Base-by-base conservation (phyloP, 2,113 vertebrate genomes). In the Calyptomena viridis region DNA sequence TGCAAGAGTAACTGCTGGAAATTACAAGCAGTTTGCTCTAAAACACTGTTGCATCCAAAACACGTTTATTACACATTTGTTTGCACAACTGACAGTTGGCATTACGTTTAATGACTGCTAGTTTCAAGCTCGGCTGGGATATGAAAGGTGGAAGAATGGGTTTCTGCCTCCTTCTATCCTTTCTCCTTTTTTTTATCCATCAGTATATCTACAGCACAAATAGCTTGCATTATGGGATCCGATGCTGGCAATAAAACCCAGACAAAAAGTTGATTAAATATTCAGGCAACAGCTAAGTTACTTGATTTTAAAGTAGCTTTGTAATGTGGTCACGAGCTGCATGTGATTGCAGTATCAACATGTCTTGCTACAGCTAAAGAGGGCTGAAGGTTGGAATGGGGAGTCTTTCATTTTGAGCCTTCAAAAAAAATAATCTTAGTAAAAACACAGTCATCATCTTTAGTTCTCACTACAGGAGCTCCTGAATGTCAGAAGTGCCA, bases 241-340 rank as follows among this genome's bases (percentile, higher is more conserved):
- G 50, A 86, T 40, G 20, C 77, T 60, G 37, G 87, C 74, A 92
- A 84, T 87, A 94, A 94, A 94, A 91, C n/a, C 15, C 39, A 87
- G 35, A 15, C 78, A 84, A 93, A 87, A 89, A 87, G 71, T 68
- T 93, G 75, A 95, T 93, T 90, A 92, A 94, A 87, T 49, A 92
- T 89, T 94, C 94, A 75, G 25, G 69, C 52, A 72, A 72, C 23
- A 82, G 81, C 2, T 3, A 81, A 68, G 80, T 72, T 96, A 39
- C 60, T 56, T 72, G 59, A 89, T 79, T 86, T 89, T 72, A 73
- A 87, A 95, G 64, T 5, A 94, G 73, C 47, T 92, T 50, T 89
- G 35, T 56, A 87, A 87, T 7, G 52, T 20, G 27, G 59, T 44
- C 69, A 72, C 2, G 25, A 92, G 86, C 68, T 49, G 18, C 0